Evolutionary conservation across 2,888 invertebrate genomes (phyloP), one percentile per base, ranked within the genome.

Genomic region (Melinaea marsaeus): DNA sequence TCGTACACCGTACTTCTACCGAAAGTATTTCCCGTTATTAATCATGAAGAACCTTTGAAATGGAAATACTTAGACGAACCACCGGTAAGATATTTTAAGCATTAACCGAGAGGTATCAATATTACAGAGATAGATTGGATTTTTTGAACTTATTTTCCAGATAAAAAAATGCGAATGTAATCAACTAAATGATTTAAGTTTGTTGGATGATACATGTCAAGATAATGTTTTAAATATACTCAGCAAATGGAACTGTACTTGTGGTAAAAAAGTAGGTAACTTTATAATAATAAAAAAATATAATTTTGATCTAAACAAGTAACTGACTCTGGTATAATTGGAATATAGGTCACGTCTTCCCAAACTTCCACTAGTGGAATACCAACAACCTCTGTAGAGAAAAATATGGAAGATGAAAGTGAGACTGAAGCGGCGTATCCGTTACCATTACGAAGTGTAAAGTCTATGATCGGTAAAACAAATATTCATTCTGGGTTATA

Each of bases 91-190:
- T n/a, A 34, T 32, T 33, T 13, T 11, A 48, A 42, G n/a, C 4
- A 45, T 45, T 58, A 13, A 22, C 22, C 13, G 35, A 32, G 2
- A 58, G 11, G 35, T 13, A 4, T 7, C 2, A 0, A 55, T n/a
- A 11, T 33, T 13, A 42, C 57, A 46, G 35, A 48, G 22, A 33
- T 13, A 42, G 60, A 35, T 57, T 13, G 9, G 9, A 42, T 32
- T 32, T 4, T 7, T 32, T 51, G 3, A 51, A 54, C 46, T 47
- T 58, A 35, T 48, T 65, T 66, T 62, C 80, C 74, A 90, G 90
- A 82, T 88, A 57, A 85, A 79, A 71, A 90, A 88, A 77, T 90
- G 90, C 70, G 88, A 88, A 79, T 90, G 90, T 66, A 87, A 88
- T 73, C 84, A 81, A 68, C 69, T 86, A 9, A 87, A 83, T 9